A percentile compares a stretch with the other conserved stretches of the same genome.
Evolutionary conservation across 2,113 vertebrate species (phyloP).

Genomic region (Alosa alosa): DNA sequence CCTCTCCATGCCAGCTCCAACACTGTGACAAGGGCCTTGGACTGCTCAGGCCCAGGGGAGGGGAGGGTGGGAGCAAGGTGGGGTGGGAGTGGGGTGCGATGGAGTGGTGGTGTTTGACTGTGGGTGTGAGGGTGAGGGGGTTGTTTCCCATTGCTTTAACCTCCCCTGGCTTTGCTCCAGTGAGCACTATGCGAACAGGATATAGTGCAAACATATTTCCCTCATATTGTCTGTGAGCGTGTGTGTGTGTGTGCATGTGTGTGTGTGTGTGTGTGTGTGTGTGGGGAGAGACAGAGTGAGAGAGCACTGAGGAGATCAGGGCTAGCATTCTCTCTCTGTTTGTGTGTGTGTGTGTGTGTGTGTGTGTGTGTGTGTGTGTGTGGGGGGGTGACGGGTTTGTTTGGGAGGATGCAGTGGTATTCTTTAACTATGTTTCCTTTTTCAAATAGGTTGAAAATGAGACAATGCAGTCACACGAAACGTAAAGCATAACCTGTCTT

Average conservation of each 20-base stretch:
- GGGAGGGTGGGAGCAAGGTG: not conserved
- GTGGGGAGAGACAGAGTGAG: not conserved
- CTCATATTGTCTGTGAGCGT: constrained; percentile 18
- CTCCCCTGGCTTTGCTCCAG: constrained; percentile 39
- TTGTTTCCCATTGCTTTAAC: constrained; percentile 49
- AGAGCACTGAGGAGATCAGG: not conserved
- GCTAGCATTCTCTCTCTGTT: too few species aligned
- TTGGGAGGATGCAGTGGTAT: not conserved
- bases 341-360: not conserved
- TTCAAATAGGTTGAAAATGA: not conserved
- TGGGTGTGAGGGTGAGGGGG: not conserved
- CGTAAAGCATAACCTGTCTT: not conserved
- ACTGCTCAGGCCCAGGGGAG: not conserved
- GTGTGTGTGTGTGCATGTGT: not conserved
- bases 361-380: not conserved
- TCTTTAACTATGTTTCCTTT: constrained; percentile 3
- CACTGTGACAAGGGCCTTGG: constrained; percentile 26
- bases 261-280: not conserved
- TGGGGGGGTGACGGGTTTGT: not conserved
- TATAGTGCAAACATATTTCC: constrained; percentile 35
- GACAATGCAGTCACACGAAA: not conserved
- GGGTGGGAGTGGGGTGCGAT: not conserved
- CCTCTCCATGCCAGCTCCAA: not conserved
- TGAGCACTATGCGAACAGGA: constrained; percentile 26
- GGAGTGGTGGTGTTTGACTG: not conserved